Conservation (phyloP, 2,797 vertebrate genomes). For the Staurois parvus region DNA sequence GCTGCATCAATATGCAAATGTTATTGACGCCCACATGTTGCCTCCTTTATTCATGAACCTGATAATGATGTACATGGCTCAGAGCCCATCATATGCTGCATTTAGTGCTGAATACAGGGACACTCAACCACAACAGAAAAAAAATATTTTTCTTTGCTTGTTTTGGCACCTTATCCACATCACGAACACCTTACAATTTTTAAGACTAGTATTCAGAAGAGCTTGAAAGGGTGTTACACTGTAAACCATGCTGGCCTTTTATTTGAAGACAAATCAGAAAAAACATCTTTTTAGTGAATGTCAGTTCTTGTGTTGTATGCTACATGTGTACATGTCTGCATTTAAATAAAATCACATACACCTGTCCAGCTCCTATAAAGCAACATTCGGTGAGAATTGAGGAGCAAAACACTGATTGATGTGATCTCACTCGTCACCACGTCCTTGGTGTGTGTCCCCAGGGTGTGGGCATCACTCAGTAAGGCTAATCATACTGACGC, state of each 20-base stretch:
- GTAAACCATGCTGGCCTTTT: not conserved
- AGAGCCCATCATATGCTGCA: conserved; percentile 16
- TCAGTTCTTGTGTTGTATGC: not conserved
- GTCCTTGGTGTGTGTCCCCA: conserved; percentile 50
- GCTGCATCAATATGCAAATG: conserved; percentile 38
- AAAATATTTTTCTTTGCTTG: not conserved
- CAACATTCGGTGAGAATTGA: conserved; percentile 3
- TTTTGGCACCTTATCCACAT: not conserved
- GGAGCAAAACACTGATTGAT: conserved; percentile 33
- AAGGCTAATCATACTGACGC: conserved; percentile 52
- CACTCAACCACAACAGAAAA: not conserved
- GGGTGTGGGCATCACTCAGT: conserved; percentile 52
- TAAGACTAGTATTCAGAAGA: not conserved
- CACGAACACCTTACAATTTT: not conserved
- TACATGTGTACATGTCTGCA: not conserved
- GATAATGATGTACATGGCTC: conserved; percentile 28
- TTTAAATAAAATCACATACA: conserved; percentile 30
- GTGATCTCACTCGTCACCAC: conserved; percentile 52
- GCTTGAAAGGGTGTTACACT: not conserved
- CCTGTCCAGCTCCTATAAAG: conserved; percentile 11
- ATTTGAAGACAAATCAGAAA: not conserved
- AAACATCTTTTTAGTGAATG: not conserved
- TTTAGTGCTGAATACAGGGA: not conserved
- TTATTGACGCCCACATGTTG: conserved; percentile 29
- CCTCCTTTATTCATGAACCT: conserved; percentile 36